Evolutionary conservation across 2,888 invertebrate genomes (phyloP).

Genomic region (Nebria salina): DNA sequence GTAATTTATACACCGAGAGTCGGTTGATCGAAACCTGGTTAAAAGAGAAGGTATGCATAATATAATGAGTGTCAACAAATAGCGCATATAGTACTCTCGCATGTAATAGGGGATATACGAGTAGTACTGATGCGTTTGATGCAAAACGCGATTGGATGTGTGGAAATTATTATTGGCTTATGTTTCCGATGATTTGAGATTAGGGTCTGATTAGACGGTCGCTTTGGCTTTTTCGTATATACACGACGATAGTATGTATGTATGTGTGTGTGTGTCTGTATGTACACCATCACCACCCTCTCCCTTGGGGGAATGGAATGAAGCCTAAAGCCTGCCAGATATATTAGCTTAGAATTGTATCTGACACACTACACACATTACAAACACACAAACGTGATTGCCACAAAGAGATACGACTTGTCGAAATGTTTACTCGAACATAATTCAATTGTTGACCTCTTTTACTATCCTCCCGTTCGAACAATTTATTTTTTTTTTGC

Average conservation of each 20-base stretch:
- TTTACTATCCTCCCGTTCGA: background rate
- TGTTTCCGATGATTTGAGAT: conserved; percentile 47
- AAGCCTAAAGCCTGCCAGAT: conserved; percentile 50
- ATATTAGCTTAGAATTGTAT: conserved; percentile 57
- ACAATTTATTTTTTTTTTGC: no score
- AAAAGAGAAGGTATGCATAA: no score
- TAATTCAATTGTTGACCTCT: background rate
- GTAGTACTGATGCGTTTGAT: conserved; percentile 28
- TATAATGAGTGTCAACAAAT: no score
- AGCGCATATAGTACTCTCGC: no score
- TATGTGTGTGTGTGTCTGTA: no score
- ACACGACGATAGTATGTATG: background rate
- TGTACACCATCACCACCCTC: background rate
- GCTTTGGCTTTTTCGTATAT: background rate
- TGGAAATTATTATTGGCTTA: conserved; percentile 48
- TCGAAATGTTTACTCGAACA: background rate
- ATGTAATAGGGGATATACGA: no score
- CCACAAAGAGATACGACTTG: background rate
- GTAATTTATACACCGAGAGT: no score
- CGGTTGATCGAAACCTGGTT: no score
- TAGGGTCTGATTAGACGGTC: conserved; percentile 45
- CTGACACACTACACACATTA: conserved; percentile 49
- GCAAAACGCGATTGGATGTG: conserved; percentile 25
- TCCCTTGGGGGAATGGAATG: conserved; percentile 29
- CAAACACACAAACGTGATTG: background rate